Evolutionary conservation across 2,888 invertebrate species (phyloP), one percentile per base, ranked within the genome.

Genomic region (Eupithecia subumbrata): DNA sequence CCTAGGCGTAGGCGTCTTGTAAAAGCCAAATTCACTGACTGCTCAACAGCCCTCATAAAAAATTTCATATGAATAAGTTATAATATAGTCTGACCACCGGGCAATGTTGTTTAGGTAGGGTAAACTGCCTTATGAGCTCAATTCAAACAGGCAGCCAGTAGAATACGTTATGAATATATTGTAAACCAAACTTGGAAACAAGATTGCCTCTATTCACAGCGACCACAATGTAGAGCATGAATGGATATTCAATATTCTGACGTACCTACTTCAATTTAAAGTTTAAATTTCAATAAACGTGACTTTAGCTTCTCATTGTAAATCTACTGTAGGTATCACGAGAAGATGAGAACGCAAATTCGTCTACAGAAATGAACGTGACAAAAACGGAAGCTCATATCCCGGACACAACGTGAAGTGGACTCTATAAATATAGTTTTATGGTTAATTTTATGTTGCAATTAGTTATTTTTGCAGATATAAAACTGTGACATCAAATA

Each of bases 361-460:
- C 22, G 18, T 63, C 72, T 67, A 43, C 67, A 72, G 77, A 77
- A 74, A 72, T 40, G 67, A 30, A 77, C 67, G 77, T 70, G 60
- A 60, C 60, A 14, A 70, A 77, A 74, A 70, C 72, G 30, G 70
- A 72, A 74, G 48, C 70, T 74, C 67, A 66, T 74, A 72, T 77
- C 69, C 66, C 25, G 63, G 52, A 63, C 37, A 34, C 69, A 63
- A 18, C n/a, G 56, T 68, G 3, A 18, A 18, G 64, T 64, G 64
- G 34, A 64, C 64, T 64, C 30, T 34, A 34, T 2, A 30, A 34
- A 18, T 18, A 64, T 34, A 64, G 64, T 64, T 64, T 64, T 64
- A 64, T 18, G 64, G 16, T 64, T 64, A 37, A 43, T 73, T 69
- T 69, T 30, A n/a, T 69, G n/a, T 63, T 5, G 22, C 25, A 52